A percentile compares a stretch with the other conserved stretches of the same genome.
These are phyloP conservation scores for Charina bottae DNA, from an alignment of 2,113 vertebrate genomes.

Conservation along the genomic window DNA sequence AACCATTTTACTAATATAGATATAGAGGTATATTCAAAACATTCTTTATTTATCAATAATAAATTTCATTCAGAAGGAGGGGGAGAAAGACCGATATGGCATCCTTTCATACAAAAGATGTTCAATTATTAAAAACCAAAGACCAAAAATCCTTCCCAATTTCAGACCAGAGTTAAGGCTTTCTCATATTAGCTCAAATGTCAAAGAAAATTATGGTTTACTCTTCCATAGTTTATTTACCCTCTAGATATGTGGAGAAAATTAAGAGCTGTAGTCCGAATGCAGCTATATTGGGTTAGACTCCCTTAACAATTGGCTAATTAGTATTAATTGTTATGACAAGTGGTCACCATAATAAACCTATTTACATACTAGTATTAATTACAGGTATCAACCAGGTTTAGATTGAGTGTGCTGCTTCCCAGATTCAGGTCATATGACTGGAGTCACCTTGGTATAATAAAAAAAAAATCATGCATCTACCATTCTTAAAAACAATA, in stretches of 20 bases:
- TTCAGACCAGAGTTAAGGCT: not conserved
- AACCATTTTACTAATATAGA: constrained; percentile 56
- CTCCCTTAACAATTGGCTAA: not conserved
- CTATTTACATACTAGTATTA: not conserved
- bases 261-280: not conserved
- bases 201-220: not conserved
- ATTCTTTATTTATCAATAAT: constrained; percentile 54
- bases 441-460: not conserved
- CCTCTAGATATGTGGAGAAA: not conserved
- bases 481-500: not conserved
- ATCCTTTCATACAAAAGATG: not conserved
- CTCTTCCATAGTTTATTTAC: not conserved
- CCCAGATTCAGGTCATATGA: not conserved
- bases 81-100: not conserved
- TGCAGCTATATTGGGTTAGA: not conserved
- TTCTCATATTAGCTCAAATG: not conserved
- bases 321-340: not conserved
- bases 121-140: not conserved
- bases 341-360: not conserved
- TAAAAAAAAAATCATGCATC: not conserved
- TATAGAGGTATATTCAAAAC: constrained; percentile 37
- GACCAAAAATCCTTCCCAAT: not conserved
- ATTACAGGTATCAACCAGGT: not conserved
- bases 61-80: constrained; percentile 32
- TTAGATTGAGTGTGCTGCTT: not conserved